Evolutionary conservation across 2,113 vertebrate genomes (phyloP), one percentile per base, ranked within the genome.

Genomic region (Halichoerus grypus): DNA sequence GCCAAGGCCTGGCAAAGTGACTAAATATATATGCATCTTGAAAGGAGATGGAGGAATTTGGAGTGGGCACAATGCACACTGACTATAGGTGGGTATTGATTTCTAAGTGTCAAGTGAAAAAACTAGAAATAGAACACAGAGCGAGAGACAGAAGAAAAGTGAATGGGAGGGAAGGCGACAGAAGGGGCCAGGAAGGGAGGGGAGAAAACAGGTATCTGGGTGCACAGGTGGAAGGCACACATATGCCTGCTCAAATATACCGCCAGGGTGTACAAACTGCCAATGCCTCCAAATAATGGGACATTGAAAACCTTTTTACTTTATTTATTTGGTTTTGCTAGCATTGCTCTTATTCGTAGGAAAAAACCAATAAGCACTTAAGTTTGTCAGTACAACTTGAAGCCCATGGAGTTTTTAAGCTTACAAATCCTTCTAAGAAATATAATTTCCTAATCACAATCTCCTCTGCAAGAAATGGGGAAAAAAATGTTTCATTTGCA

Each of bases 291-390:
- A 81, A 76, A n/a, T 24, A 97, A 83, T 39, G 42, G 39, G 88
- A 85, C 76, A 26, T 18, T 80, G 57, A 81, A 92, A 94, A 97
- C n/a, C 31, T 94, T 95, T 71, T 67, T 90, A 28, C 28, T 94
- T 83, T 65, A 93, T 88, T 95, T 95, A 91, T 87, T 96, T 96
- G 51, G 14, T 74, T 91, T 94, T 86, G 16, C n/a, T 80, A 94
- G 93, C 65, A 42, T 33, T 21, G 61, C 42, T 95, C 65, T 94
- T 91, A 79, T 69, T 97, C 81, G 11, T 14, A 95, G 74, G 46
- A 94, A 95, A 71, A 80, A 88, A 88, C 63, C n/a, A 90, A 74
- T 84, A 94, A 10, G 0, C 39, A 51, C 33, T 8, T 67, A 77
- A 46, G 11, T 91, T 95, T 77, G 39, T 2, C 36, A 63, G 42